Base-by-base conservation (phyloP, 2,797 vertebrate genomes). In the Avahi laniger region DNA sequence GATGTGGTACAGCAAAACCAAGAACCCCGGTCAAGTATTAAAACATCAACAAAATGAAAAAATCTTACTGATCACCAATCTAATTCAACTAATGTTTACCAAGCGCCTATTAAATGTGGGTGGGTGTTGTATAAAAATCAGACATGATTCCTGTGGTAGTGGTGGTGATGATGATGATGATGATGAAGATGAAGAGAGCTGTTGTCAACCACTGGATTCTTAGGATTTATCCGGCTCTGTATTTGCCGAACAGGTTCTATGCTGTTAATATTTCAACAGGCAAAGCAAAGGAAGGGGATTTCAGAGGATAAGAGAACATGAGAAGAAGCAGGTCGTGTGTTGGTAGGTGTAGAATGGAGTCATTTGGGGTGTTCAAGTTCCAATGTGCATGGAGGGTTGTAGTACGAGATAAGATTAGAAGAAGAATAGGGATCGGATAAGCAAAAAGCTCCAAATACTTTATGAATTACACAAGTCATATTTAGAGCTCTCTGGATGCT, bases 31-130 rank as follows among this genome's bases (percentile, higher is more conserved):
- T 91, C 48, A 61, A 90, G 13, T 35, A 59, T 38, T 67, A 63
- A 94, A 78, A 65, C 1, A 48, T 11, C 54, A 83, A 76, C 38
- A 89, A 82, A 92, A 78, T 28, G 72, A 91, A 33, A 38, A 86
- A 22, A 43, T 92, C 26, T 67, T 57, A 46, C 22, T 67, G 14
- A 67, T 57, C 10, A 84, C 11, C 18, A 81, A 50, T 30, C 18
- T 35, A 73, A 26, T 76, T 63, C 46, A 73, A 61, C 30, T 65
- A n/a, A 65, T 48, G 7, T 72, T 94, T 76, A 69, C 18, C 35
- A 72, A 54, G 4, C 63, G 13, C 10, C 41, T 72, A 22, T 72
- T 41, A 85, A 84, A 52, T 54, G 18, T 57, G 18, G 7, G 59
- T 86, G 33, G 12, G 7, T 63, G 35, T 43, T 57, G 28, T 81